A percentile compares a stretch with the other conserved stretches of the same genome.
These are phyloP conservation scores for Cremastinae sp. DNA, from an alignment of 2,888 invertebrate species.

Conservation along the genomic window DNA sequence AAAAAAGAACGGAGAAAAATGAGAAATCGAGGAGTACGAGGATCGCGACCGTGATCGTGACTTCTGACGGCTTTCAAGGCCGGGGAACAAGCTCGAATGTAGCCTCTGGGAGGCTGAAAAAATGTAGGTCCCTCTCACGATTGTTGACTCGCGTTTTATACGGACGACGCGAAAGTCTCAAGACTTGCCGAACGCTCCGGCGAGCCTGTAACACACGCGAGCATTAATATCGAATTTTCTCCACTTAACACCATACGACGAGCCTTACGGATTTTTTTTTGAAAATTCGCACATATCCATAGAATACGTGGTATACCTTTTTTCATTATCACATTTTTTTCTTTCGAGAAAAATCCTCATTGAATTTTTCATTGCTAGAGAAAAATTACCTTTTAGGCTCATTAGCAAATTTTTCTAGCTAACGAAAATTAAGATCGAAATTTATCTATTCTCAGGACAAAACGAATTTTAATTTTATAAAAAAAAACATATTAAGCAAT, in stretches of 20 bases:
- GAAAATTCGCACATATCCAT: too few relatives aligned
- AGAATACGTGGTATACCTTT: too few relatives aligned
- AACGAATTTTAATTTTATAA: too few relatives aligned
- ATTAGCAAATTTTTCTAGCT: too few relatives aligned
- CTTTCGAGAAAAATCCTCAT: too few relatives aligned
- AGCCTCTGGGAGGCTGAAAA: slow-evolving; percentile 16
- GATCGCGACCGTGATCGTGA: slow-evolving; percentile 26
- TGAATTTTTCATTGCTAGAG: too few relatives aligned
- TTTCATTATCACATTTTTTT: too few relatives aligned
- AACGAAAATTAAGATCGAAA: too few relatives aligned
- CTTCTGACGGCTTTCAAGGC: slow-evolving; percentile 29
- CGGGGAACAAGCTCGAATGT: slow-evolving; percentile 16
- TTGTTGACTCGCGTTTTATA: slow-evolving; percentile 20
- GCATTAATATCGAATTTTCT: too few relatives aligned
- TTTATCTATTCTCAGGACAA: too few relatives aligned
- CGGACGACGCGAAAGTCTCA: slow-evolving; percentile 37
- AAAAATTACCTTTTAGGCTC: too few relatives aligned
- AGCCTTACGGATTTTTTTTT: slow-evolving; percentile 42
- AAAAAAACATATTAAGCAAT: too few relatives aligned
- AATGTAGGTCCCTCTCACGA: slow-evolving; percentile 49
- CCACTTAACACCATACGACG: not conserved
- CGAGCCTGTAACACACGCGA: not conserved
- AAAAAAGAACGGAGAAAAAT: slow-evolving; percentile 14
- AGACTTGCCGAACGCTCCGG: slow-evolving; percentile 36
- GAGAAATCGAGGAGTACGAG: slow-evolving; percentile 1